These are phyloP conservation scores for Hypothenemus hampei DNA, from an alignment of 1,140 invertebrate species.

Conservation along the genomic window DNA sequence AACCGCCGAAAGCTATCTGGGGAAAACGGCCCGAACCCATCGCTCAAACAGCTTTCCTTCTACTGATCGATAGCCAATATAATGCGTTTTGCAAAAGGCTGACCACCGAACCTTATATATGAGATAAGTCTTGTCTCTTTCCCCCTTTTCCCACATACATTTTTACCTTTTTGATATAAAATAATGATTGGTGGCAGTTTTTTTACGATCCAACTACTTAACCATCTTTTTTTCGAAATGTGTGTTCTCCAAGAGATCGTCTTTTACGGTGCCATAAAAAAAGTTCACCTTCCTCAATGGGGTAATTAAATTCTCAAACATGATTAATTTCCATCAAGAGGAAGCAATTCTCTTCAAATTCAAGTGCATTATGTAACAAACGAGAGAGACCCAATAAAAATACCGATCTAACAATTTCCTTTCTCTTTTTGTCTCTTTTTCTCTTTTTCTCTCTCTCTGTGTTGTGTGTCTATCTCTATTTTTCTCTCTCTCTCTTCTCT, in stretches of 20 bases:
- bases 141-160: no score
- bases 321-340: no score
- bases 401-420: no score
- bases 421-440: no score
- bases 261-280: background rate
- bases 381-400: no score
- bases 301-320: no score
- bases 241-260: background rate
- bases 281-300: background rate
- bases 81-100: slow-evolving; percentile 7
- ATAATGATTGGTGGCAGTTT: slow-evolving; percentile 17
- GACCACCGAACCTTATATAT: slow-evolving; percentile 19
- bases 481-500: no score
- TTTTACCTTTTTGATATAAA: slow-evolving; percentile 24
- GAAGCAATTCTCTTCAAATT: no score
- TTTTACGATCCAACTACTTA: slow-evolving; percentile 7
- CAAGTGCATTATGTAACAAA: no score
- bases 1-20: slow-evolving; percentile 23
- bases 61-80: slow-evolving; percentile 21
- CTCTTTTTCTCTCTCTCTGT: no score
- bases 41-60: slow-evolving; percentile 24
- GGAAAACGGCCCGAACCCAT: slow-evolving; percentile 14
- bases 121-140: no score
- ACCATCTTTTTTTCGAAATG: background rate
- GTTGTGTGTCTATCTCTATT: no score